Percentiles rank a stretch among this genome's conserved stretches.
These are phyloP conservation scores for Drosophila lacicola DNA, from an alignment of 2,888 invertebrate genomes.

Conservation along the genomic window DNA sequence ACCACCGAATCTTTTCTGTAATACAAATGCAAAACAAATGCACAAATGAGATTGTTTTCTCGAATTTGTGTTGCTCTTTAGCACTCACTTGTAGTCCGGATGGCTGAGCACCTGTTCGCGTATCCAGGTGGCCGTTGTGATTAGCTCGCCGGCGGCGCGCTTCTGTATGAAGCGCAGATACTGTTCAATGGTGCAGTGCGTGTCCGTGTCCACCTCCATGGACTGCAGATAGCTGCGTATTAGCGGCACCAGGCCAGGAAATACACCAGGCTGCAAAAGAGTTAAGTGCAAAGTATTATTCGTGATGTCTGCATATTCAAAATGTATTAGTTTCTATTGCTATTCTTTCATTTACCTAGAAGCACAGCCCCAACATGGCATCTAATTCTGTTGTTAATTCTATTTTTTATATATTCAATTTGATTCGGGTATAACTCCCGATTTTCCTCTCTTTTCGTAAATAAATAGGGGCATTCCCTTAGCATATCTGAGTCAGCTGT, in stretches of 20 bases:
- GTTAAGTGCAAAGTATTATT: neutral
- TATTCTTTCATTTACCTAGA: too few species aligned
- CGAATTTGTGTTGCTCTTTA: neutral
- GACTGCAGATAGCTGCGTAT: conserved; percentile 97
- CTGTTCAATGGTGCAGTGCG: conserved; percentile 98
- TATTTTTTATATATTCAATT: too few species aligned
- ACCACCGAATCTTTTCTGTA: conserved; percentile 94
- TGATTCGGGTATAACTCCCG: too few species aligned
- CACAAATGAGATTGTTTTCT: conserved; percentile 28
- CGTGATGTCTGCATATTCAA: neutral
- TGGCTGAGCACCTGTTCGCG: conserved; percentile 95
- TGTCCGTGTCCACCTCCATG: conserved; percentile 99
- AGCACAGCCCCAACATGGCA: too few species aligned
- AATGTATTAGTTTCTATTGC: too few species aligned
- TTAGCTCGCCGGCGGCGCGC: conserved; percentile 94
- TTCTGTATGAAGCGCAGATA: conserved; percentile 96
- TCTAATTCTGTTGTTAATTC: too few species aligned
- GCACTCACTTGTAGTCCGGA: conserved; percentile 93
- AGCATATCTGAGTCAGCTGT: too few species aligned
- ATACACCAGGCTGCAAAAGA: conserved; percentile 88
- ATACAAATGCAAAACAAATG: conserved; percentile 52
- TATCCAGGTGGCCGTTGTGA: conserved; percentile 98
- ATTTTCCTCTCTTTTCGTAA: too few species aligned
- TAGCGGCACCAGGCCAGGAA: conserved; percentile 97
- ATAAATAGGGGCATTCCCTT: too few species aligned